Conservation (phyloP, 2,888 invertebrate species). For the Sympetrum striolatum region DNA sequence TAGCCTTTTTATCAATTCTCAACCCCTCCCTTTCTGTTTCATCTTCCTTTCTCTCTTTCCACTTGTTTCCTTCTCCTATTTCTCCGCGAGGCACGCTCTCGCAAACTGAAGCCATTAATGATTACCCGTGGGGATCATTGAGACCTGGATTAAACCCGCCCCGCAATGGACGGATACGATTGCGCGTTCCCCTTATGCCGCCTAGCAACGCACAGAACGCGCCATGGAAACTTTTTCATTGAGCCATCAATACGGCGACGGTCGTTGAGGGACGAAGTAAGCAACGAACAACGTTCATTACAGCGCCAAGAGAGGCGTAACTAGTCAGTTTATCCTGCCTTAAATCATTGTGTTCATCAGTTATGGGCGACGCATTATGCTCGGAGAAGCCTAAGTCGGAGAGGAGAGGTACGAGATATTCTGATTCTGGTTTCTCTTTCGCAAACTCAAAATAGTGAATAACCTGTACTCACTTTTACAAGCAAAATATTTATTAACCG, state of each 20-base stretch:
- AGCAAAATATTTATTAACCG: too few relatives aligned
- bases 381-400: too few relatives aligned
- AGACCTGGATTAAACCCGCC: conserved; percentile 14
- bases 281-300: not conserved
- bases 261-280: not conserved
- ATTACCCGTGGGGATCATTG: conserved; percentile 40
- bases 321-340: not conserved
- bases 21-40: too few relatives aligned
- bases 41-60: not conserved
- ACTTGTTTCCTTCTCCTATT: not conserved
- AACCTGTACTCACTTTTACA: too few relatives aligned
- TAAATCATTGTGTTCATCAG: too few relatives aligned
- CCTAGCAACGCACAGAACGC: not conserved
- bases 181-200: not conserved
- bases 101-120: conserved; percentile 32
- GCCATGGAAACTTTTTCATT: conserved; percentile 3
- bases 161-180: not conserved
- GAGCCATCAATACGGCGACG: conserved; percentile 12
- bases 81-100: not conserved
- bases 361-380: too few relatives aligned
- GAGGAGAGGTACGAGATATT: too few relatives aligned
- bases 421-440: too few relatives aligned
- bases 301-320: too few relatives aligned
- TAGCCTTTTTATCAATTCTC: not conserved
- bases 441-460: too few relatives aligned